A percentile compares a stretch with the other conserved stretches of the same genome.
Conservation (phyloP, 2,888 invertebrate genomes). For the Agrotis clavis region DNA sequence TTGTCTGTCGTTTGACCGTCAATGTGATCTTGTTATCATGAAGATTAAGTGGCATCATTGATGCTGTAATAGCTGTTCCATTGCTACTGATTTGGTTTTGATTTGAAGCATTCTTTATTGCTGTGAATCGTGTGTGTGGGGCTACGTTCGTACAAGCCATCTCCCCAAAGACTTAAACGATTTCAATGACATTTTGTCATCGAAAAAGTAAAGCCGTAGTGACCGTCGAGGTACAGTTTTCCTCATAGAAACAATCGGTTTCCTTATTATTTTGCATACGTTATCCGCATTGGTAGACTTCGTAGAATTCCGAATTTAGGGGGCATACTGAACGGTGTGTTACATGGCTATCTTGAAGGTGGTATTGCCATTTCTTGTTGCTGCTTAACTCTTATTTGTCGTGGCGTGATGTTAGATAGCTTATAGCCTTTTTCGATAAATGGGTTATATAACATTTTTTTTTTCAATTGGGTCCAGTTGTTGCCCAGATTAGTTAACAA, state of each 20-base stretch:
- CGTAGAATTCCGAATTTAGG: background rate
- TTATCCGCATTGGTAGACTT: slow-evolving; percentile 12
- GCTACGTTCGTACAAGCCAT: background rate
- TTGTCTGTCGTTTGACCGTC: slow-evolving; percentile 67
- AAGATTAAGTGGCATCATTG: slow-evolving; percentile 59
- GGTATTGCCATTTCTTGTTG: too few species aligned
- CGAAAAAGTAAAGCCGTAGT: too few species aligned
- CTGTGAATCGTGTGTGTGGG: background rate
- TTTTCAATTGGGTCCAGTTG: too few species aligned
- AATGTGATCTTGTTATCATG: slow-evolving; percentile 56
- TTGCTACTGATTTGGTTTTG: slow-evolving; percentile 21
- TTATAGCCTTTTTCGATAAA: too few species aligned
- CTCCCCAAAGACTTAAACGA: background rate
- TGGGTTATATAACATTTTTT: too few species aligned
- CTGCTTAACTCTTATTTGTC: too few species aligned
- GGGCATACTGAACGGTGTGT: background rate
- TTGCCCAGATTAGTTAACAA: too few species aligned
- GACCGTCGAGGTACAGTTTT: slow-evolving; percentile 6
- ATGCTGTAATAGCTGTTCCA: slow-evolving; percentile 39
- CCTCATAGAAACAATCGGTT: slow-evolving; percentile 16
- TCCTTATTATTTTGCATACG: slow-evolving; percentile 23
- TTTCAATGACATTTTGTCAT: background rate
- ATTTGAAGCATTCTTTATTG: slow-evolving; percentile 31
- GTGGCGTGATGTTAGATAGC: too few species aligned
- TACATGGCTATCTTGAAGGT: too few species aligned